phyloP scores from a whole-genome alignment of 2,113 vertebrate species.

The Burhinus bistriatus region DNA sequence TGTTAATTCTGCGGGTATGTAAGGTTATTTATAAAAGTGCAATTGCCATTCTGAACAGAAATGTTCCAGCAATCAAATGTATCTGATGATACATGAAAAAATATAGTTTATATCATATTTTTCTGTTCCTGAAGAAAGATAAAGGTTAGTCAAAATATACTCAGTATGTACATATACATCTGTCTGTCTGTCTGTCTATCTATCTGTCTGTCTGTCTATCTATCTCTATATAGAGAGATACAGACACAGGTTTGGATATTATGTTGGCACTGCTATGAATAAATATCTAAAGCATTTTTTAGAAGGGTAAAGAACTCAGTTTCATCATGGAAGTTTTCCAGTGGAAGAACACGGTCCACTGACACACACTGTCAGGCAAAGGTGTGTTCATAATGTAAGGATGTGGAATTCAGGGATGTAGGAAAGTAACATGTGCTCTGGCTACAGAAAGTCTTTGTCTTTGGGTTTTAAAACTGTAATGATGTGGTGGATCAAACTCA shows the following conservation, averaged over 20 bases:
- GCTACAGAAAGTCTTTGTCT: background rate
- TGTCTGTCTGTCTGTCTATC: background rate
- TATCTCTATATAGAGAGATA: background rate
- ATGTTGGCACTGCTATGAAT: background rate
- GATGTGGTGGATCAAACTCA: background rate
- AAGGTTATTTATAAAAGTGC: background rate
- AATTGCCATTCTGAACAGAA: background rate
- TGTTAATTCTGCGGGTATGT: background rate
- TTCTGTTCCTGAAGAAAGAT: background rate
- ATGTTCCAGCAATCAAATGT: background rate
- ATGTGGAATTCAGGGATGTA: background rate
- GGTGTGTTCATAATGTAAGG: background rate
- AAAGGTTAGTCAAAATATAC: background rate
- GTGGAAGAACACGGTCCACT: background rate
- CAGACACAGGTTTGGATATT: background rate
- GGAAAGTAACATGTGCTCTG: background rate
- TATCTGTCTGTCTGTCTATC: background rate
- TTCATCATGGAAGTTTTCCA: background rate
- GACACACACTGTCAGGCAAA: background rate
- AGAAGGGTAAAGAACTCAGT: background rate
- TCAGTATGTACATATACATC: background rate
- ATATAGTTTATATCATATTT: background rate
- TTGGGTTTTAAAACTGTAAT: background rate
- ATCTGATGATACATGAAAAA: background rate
- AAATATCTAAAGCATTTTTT: background rate